Evolutionary conservation across 1,140 invertebrate genomes (phyloP).

Genomic region (Ditylenchus dipsaci): DNA sequence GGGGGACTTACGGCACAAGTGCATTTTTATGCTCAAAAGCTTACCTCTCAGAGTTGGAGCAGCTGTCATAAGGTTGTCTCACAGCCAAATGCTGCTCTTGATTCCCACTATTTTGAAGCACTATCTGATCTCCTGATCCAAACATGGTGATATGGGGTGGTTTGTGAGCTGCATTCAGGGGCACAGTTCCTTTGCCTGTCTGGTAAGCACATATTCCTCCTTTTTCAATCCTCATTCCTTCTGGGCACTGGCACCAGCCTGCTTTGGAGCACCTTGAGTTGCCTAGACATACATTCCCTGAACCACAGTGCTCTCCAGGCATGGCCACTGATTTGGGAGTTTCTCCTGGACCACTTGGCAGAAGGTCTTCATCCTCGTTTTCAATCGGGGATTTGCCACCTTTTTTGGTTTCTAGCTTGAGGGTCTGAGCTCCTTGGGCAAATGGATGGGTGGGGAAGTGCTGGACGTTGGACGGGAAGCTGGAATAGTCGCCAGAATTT

Average conservation of each 20-base stretch:
- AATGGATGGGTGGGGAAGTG: slow-evolving; percentile 5
- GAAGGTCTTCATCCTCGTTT: background rate
- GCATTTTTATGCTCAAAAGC: too few relatives aligned
- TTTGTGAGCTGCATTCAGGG: background rate
- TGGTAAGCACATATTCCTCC: slow-evolving; percentile 26
- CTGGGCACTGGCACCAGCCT: slow-evolving; percentile 48
- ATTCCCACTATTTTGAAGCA: background rate
- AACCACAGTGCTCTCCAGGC: slow-evolving; percentile 30
- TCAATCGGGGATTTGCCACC: too few relatives aligned
- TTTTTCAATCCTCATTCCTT: slow-evolving; percentile 40
- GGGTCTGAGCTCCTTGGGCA: background rate
- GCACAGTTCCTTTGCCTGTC: background rate
- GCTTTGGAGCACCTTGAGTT: slow-evolving; percentile 38
- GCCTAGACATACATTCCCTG: slow-evolving; percentile 36
- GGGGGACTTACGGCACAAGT: too few relatives aligned
- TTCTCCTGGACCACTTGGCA: too few relatives aligned
- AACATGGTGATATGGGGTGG: too few relatives aligned
- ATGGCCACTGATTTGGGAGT: too few relatives aligned
- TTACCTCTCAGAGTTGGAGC: slow-evolving; percentile 26
- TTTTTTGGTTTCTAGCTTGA: background rate
- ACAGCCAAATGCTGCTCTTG: background rate
- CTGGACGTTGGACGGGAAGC: background rate
- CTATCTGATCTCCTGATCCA: too few relatives aligned
- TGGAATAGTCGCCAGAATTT: background rate
- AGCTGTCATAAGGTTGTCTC: slow-evolving; percentile 27